These are phyloP conservation scores for Brachionichthys hirsutus DNA, from an alignment of 2,113 vertebrate genomes.

Conservation along the genomic window DNA sequence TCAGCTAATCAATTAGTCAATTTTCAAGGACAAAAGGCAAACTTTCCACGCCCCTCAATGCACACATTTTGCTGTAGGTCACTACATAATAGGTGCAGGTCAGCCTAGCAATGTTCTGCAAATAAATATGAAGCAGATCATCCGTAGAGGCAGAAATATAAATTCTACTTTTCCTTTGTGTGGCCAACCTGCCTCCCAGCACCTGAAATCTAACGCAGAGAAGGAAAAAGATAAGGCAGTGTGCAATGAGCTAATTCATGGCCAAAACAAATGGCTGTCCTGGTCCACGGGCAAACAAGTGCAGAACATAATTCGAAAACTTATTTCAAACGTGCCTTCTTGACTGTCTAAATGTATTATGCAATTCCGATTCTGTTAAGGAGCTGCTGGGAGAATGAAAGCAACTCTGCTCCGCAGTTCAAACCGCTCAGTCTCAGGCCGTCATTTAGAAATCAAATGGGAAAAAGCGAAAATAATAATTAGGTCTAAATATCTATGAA, in stretches of 20 bases:
- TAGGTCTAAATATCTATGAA: conserved; percentile 44
- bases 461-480: conserved; percentile 52
- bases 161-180: not conserved
- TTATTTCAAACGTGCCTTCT: too few species aligned
- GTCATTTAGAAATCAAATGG: conserved; percentile 26
- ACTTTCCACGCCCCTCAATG: too few species aligned
- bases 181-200: not conserved
- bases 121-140: not conserved
- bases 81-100: too few species aligned
- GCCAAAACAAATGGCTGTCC: conserved; percentile 36
- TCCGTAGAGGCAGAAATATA: not conserved
- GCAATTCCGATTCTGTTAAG: not conserved
- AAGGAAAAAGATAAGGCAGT: not conserved
- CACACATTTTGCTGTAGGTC: too few species aligned
- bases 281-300: conserved; percentile 20
- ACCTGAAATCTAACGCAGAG: not conserved
- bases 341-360: too few species aligned
- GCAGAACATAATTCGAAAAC: conserved; percentile 22
- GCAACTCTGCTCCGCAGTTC: conserved; percentile 35
- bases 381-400: conserved; percentile 6
- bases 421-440: conserved; percentile 63
- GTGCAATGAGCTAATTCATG: conserved; percentile 7
- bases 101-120: too few species aligned
- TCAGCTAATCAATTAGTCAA: too few species aligned
- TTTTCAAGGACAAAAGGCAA: too few species aligned